Conservation (phyloP, 1,140 invertebrate species). For the Heliconius eleuchia region DNA sequence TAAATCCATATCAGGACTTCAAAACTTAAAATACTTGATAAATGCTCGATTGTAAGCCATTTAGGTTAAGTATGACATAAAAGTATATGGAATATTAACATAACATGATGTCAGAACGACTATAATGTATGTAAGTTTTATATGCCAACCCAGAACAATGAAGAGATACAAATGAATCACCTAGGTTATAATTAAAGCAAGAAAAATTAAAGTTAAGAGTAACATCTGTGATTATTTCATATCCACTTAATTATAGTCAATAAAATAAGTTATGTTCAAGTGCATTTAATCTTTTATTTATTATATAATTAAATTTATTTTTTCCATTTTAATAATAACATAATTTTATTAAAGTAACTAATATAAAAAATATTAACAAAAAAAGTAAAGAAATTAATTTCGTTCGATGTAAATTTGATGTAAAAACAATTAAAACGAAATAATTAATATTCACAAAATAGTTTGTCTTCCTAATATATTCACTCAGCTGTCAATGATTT, state of each 20-base stretch:
- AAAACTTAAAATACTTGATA: neutral
- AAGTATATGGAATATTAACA: neutral
- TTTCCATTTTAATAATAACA: neutral
- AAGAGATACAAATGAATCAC: neutral
- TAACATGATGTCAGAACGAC: neutral
- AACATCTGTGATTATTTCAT: conserved; percentile 3
- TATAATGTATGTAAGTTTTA: neutral
- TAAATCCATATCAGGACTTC: conserved; percentile 7
- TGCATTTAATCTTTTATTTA: neutral
- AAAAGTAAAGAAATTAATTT: too few species aligned
- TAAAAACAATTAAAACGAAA: neutral
- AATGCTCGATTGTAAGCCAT: neutral
- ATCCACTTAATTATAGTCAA: neutral
- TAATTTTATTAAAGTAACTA: neutral
- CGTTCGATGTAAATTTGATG: too few species aligned
- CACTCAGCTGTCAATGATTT: neutral
- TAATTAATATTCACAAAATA: neutral
- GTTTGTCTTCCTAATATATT: conserved; percentile 3
- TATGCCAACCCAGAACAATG: neutral
- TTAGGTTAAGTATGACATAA: conserved; percentile 5
- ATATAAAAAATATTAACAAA: too few species aligned
- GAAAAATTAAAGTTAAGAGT: neutral
- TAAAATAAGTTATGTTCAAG: neutral
- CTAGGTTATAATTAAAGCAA: neutral
- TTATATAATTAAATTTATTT: neutral